These are phyloP conservation scores for Paracentrotus lividus DNA, from an alignment of 53 echinoderm and acorn worm species.

Conservation along the genomic window DNA sequence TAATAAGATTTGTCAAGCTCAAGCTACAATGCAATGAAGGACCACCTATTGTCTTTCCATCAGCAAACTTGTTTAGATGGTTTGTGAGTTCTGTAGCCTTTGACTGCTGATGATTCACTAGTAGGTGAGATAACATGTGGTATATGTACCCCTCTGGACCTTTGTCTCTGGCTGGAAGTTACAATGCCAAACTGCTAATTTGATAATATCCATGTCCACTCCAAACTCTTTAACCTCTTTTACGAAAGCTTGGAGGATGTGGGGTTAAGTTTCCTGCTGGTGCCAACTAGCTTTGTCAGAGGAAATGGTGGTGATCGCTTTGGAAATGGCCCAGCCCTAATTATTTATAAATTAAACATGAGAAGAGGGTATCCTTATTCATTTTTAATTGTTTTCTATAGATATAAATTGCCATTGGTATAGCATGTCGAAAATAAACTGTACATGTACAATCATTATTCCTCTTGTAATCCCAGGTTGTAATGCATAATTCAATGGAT, in stretches of 20 bases:
- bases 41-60: background rate
- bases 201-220: conserved; percentile 73
- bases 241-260: background rate
- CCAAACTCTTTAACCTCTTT: conserved; percentile 27
- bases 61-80: background rate
- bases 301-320: conserved; percentile 9
- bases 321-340: background rate
- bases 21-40: background rate
- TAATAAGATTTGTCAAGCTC: background rate
- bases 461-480: no score
- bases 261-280: conserved; percentile 5
- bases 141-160: conserved; percentile 5
- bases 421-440: no score
- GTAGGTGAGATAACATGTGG: conserved; percentile 43
- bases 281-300: background rate
- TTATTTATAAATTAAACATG: background rate
- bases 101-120: background rate
- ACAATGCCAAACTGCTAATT: conserved; percentile 66
- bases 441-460: no score
- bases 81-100: no score
- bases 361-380: no score
- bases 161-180: conserved; percentile 41
- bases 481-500: no score
- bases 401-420: no score
- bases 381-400: no score